A percentile compares a stretch with the other conserved stretches of the same genome.
phyloP scores from a whole-genome alignment of 2,797 vertebrate genomes.

The Pogoniulus pusillus region DNA sequence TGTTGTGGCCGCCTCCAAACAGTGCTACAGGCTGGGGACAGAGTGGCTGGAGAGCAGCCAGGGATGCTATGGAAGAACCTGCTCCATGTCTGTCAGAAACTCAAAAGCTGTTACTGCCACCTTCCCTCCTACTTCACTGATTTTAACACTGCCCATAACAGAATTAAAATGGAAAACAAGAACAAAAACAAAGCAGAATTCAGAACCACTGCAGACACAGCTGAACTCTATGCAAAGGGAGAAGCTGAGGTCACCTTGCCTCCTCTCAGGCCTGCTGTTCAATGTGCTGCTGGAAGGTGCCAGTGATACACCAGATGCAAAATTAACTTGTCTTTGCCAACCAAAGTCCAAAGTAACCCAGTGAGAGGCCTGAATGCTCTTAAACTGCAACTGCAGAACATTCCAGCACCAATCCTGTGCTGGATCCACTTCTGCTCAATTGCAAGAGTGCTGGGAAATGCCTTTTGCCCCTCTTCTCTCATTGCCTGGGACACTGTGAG shows the following conservation, averaged over 20 bases:
- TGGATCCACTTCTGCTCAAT: neutral
- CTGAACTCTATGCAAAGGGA: neutral
- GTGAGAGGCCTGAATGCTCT: neutral
- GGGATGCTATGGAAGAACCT: neutral
- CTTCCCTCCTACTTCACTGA: neutral
- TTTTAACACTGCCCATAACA: neutral
- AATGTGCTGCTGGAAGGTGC: neutral
- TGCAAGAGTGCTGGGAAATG: neutral
- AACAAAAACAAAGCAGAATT: neutral
- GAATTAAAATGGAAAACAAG: neutral
- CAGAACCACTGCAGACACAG: neutral
- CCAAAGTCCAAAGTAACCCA: neutral
- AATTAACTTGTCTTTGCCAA: neutral
- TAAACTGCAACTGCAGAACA: neutral
- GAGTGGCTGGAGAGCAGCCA: too few species aligned
- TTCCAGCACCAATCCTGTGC: neutral
- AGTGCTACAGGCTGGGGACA: too few species aligned
- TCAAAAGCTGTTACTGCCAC: neutral
- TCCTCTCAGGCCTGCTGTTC: fast-evolving
- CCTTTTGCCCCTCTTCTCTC: neutral
- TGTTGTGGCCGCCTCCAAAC: too few species aligned
- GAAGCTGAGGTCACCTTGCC: neutral
- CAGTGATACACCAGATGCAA: too few species aligned
- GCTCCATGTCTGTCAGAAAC: neutral
- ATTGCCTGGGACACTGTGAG: neutral